Base-by-base conservation (phyloP, 1,140 invertebrate genomes). In the Teleogryllus occipitalis region DNA sequence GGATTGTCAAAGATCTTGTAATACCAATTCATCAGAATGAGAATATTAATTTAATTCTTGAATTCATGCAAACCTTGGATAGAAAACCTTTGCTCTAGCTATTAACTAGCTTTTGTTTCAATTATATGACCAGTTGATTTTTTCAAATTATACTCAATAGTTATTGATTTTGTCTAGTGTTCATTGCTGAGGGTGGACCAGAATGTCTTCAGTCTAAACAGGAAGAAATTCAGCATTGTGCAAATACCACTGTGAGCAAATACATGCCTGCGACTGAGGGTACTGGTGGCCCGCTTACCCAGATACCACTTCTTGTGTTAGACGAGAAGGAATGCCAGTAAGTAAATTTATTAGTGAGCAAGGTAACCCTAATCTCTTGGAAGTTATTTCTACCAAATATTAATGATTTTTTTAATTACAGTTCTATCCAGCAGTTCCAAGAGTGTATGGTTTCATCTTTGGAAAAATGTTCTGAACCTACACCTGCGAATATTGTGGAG, bases 401-500 rank as follows among this genome's bases (percentile, higher is more conserved):
- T 39, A 65, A 65, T 65, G 2, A 65, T 18, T 14, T 65, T 8
- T 65, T 65, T 65, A 65, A 1, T 84, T 89, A 83, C 82, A 89
- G 89, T 0, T 88, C 93, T 81, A 86, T 93, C 80, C 84, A 85
- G 0, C 86, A 87, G 18, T 83, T 94, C 18, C 90, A 93, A 84
- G 78, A 79, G 0, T 95, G 94, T 83, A 87, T 92, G 0, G 89
- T 94, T 7, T 83, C 83, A 5, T 88, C 89, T 47, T 83, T 95
- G 80, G 92, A 93, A 84, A 87, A 86, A 15, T 95, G 94, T 82
- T 82, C 85, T 0, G 90, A 94, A 81, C 92, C 92, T 7, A 94
- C 93, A 0, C 92, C 94, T 0, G 92, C 92, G 39, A 95, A 95
- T 82, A 90, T 95, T 39, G 88, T 93, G 0, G 92, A 94, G 77